phyloP scores from a whole-genome alignment of 2,113 vertebrate genomes.

The Microtus richardsoni region DNA sequence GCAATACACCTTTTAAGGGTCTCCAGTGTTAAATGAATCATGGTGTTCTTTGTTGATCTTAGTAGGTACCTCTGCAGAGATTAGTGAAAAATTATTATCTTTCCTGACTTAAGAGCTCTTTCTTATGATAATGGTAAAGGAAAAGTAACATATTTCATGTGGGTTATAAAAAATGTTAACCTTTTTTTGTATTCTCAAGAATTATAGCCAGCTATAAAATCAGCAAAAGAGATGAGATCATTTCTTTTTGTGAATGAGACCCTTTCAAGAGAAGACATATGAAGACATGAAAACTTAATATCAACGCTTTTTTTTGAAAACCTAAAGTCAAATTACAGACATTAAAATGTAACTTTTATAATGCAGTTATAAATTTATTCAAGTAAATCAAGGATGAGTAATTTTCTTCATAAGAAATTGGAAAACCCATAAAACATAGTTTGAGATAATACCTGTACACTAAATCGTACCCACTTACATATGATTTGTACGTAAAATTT shows the following conservation, averaged over 20 bases:
- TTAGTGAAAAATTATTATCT: constrained; percentile 76
- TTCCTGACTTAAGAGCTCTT: constrained; percentile 68
- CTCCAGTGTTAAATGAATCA: constrained; percentile 71
- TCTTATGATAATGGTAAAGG: constrained; percentile 74
- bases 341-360: not conserved
- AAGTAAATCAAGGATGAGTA: constrained; percentile 6
- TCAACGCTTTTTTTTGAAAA: constrained; percentile 62
- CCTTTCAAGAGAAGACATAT: constrained; percentile 51
- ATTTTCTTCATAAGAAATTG: not conserved
- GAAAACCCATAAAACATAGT: not conserved
- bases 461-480: not conserved
- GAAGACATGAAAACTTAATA: constrained; percentile 41
- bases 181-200: constrained; percentile 63
- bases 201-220: constrained; percentile 69
- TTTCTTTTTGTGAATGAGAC: constrained; percentile 44
- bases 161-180: constrained; percentile 65
- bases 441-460: not conserved
- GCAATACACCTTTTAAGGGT: constrained; percentile 50
- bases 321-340: constrained; percentile 16
- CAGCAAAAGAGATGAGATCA: constrained; percentile 72
- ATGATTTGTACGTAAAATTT: not conserved
- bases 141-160: constrained; percentile 70
- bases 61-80: constrained; percentile 43
- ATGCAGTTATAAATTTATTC: constrained; percentile 12
- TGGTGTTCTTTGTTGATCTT: constrained; percentile 75